These are phyloP conservation scores for Holothuria leucospilota DNA, from an alignment of 53 echinoderm and acorn worm genomes.

Conservation along the genomic window DNA sequence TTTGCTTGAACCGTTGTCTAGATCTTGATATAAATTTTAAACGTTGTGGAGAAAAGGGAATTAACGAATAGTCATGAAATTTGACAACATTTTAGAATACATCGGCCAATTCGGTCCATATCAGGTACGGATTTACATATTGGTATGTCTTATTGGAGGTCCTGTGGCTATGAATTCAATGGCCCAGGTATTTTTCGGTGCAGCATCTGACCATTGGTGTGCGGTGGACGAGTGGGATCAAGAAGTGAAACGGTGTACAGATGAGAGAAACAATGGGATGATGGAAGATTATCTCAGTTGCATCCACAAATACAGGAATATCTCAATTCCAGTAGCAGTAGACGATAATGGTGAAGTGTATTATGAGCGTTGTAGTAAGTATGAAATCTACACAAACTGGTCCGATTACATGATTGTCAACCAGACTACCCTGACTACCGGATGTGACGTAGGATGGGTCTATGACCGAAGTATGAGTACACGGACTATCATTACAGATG, in stretches of 20 bases:
- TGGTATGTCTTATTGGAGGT: constrained; percentile 28
- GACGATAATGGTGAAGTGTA: not conserved
- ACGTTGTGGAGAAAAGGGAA: too few relatives aligned
- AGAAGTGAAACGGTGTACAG: not conserved
- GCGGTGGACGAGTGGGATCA: constrained; percentile 13
- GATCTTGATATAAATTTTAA: too few relatives aligned
- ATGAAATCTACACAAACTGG: not conserved
- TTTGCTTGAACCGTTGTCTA: not conserved
- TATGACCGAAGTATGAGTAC: constrained; percentile 74
- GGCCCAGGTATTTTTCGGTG: constrained; percentile 26
- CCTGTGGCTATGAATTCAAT: constrained; percentile 14
- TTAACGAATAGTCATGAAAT: constrained; percentile 36
- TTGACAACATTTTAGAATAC: constrained; percentile 56
- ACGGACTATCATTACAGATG: constrained; percentile 68
- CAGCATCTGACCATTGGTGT: constrained; percentile 19
- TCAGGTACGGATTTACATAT: constrained; percentile 2
- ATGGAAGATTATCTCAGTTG: not conserved
- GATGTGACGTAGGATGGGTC: constrained; percentile 76
- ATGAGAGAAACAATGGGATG: not conserved
- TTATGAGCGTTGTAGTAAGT: constrained; percentile 1
- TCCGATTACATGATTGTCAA: not conserved
- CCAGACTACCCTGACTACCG: not conserved
- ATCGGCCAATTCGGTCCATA: constrained; percentile 46
- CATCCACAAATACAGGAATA: constrained; percentile 26
- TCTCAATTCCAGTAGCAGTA: constrained; percentile 8